A percentile compares a stretch with the other conserved stretches of the same genome.
Evolutionary conservation across 2,888 invertebrate genomes (phyloP).

Genomic region (Dioctria linearis): DNA sequence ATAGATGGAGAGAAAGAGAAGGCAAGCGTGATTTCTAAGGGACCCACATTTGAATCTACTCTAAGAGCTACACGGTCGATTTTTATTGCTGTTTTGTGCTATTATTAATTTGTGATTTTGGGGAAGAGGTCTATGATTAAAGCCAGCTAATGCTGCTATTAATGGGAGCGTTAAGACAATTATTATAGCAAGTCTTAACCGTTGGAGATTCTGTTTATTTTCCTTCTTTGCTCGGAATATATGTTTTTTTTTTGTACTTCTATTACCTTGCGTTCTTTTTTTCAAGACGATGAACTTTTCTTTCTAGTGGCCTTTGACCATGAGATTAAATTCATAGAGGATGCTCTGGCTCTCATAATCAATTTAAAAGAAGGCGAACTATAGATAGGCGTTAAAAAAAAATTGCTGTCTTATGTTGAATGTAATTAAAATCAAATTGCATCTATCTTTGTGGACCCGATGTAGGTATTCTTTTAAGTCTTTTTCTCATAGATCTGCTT

Average conservation of each 20-base stretch:
- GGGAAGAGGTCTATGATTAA: conserved; percentile 48
- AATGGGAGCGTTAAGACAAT: conserved; percentile 52
- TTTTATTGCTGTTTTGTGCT: conserved; percentile 50
- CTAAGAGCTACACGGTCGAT: conserved; percentile 20
- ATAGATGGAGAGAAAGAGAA: not conserved
- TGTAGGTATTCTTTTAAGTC: too few species aligned
- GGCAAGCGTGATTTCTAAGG: conserved; percentile 30
- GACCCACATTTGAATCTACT: not conserved
- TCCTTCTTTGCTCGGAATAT: not conserved
- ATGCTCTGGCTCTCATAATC: not conserved
- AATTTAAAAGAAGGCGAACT: not conserved
- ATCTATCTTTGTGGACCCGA: too few species aligned
- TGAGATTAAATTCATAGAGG: not conserved
- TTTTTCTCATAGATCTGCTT: too few species aligned
- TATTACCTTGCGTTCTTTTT: conserved; percentile 14
- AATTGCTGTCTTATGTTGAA: too few species aligned
- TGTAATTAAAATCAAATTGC: too few species aligned
- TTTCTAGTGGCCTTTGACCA: not conserved
- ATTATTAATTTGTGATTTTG: conserved; percentile 44
- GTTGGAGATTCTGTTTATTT: conserved; percentile 33
- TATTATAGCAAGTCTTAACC: conserved; percentile 37
- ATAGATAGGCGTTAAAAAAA: too few species aligned
- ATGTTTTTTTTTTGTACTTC: conserved; percentile 14
- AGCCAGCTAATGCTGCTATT: conserved; percentile 46
- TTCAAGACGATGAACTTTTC: not conserved